A percentile compares a stretch with the other conserved stretches of the same genome.
phyloP scores from a whole-genome alignment of 2,113 vertebrate species.

The Ceyx melanurus region DNA sequence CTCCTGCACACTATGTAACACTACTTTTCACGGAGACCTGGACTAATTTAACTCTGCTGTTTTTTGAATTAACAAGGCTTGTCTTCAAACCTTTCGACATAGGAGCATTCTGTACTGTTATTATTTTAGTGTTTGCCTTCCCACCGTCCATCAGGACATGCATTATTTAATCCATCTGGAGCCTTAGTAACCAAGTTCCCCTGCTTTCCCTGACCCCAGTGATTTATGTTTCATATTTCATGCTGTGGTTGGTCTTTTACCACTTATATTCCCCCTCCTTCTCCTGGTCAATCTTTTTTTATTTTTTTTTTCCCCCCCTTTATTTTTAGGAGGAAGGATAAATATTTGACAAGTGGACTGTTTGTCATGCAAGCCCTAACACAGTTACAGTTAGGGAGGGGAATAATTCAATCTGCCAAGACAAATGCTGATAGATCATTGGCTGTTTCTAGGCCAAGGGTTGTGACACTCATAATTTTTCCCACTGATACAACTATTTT shows the following conservation, averaged over 20 bases:
- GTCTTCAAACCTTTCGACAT: constrained; percentile 73
- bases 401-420: constrained; percentile 62
- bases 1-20: constrained; percentile 64
- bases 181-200: constrained; percentile 59
- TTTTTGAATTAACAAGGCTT: constrained; percentile 78
- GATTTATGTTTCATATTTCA: constrained; percentile 69
- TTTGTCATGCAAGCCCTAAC: constrained; percentile 61
- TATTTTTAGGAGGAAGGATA: constrained; percentile 47
- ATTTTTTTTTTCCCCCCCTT: background rate
- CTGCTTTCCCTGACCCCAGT: constrained; percentile 53
- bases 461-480: constrained; percentile 62
- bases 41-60: constrained; percentile 77
- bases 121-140: constrained; percentile 61
- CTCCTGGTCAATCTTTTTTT: background rate
- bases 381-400: constrained; percentile 40
- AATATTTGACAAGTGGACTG: constrained; percentile 65
- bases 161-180: constrained; percentile 74
- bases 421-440: constrained; percentile 62
- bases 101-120: constrained; percentile 68
- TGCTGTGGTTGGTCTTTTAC: constrained; percentile 56
- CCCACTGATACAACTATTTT: constrained; percentile 42
- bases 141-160: constrained; percentile 63
- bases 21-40: constrained; percentile 63
- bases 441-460: constrained; percentile 43
- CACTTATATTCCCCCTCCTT: constrained; percentile 7